Evolutionary conservation across 53 echinoderm and acorn worm species (phyloP).

Genomic region (Glandiceps talaboti): DNA sequence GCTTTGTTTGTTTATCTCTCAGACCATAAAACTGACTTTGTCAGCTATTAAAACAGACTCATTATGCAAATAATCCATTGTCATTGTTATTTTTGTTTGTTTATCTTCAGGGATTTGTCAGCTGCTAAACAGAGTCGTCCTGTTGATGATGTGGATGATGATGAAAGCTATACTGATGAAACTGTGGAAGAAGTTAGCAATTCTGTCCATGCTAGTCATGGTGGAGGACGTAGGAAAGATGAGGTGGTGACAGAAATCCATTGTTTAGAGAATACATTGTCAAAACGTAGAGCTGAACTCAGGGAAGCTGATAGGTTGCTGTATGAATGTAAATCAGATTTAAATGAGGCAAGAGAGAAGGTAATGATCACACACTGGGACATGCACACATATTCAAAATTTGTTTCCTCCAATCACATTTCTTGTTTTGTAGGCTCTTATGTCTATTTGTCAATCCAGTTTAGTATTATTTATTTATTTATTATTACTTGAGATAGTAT

Average conservation of each 20-base stretch:
- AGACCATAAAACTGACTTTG: too few relatives aligned
- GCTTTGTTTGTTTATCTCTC: too few relatives aligned
- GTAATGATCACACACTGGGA: too few relatives aligned
- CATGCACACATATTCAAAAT: too few relatives aligned
- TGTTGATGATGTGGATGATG: constrained; percentile 36
- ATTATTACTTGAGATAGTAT: neutral
- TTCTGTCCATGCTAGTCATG: too few relatives aligned
- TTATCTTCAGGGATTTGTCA: constrained; percentile 43
- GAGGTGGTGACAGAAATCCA: constrained; percentile 45
- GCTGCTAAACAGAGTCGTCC: constrained; percentile 10
- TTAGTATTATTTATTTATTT: neutral
- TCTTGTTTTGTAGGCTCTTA: neutral
- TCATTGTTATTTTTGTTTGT: neutral
- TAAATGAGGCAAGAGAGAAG: constrained; percentile 56
- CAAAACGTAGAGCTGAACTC: constrained; percentile 78
- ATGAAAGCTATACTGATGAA: constrained; percentile 37
- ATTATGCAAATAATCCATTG: too few relatives aligned
- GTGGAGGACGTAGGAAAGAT: constrained; percentile 18
- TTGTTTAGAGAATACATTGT: constrained; percentile 66
- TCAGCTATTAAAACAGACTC: too few relatives aligned
- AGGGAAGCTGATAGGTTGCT: constrained; percentile 72
- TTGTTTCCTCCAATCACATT: neutral
- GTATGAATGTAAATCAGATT: constrained; percentile 66
- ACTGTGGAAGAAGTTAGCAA: constrained; percentile 24
- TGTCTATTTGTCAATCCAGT: neutral